Evolutionary conservation across 2,888 invertebrate genomes (phyloP).

Genomic region (Cremastinae sp.): DNA sequence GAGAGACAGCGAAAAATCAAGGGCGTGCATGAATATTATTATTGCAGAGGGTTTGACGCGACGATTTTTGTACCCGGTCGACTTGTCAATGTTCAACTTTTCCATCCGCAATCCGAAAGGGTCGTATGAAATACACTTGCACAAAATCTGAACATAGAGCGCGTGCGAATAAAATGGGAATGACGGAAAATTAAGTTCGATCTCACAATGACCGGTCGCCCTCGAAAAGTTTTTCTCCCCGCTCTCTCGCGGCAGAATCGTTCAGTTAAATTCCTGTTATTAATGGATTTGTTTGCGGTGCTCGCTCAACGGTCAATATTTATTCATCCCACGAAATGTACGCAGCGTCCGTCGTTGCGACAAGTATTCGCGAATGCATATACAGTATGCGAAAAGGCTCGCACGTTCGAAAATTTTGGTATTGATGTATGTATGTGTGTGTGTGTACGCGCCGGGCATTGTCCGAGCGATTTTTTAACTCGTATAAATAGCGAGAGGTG

Average conservation of each 20-base stretch:
- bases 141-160: not conserved
- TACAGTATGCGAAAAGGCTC: constrained; percentile 2
- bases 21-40: too few relatives aligned
- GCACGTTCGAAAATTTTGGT: too few relatives aligned
- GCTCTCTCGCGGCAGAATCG: constrained; percentile 51
- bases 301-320: constrained; percentile 75
- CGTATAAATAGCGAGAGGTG: constrained; percentile 1
- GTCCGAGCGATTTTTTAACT: too few relatives aligned
- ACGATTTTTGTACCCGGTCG: constrained; percentile 51
- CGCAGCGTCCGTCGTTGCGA: constrained; percentile 60
- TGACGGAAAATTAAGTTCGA: constrained; percentile 48
- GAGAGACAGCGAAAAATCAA: constrained; percentile 33
- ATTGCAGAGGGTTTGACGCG: constrained; percentile 41
- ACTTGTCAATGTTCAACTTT: constrained; percentile 15
- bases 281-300: constrained; percentile 78
- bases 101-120: too few relatives aligned
- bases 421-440: constrained; percentile 1
- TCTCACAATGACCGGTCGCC: constrained; percentile 12
- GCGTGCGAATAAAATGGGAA: constrained; percentile 34
- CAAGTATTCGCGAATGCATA: constrained; percentile 60
- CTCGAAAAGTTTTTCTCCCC: constrained; percentile 19
- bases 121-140: too few relatives aligned
- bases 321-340: constrained; percentile 71
- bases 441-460: constrained; percentile 10
- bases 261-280: constrained; percentile 75